These are phyloP conservation scores for Geodia barretti DNA, from an alignment of 37 sponge, comb jelly and placozoan genomes.

Conservation along the genomic window DNA sequence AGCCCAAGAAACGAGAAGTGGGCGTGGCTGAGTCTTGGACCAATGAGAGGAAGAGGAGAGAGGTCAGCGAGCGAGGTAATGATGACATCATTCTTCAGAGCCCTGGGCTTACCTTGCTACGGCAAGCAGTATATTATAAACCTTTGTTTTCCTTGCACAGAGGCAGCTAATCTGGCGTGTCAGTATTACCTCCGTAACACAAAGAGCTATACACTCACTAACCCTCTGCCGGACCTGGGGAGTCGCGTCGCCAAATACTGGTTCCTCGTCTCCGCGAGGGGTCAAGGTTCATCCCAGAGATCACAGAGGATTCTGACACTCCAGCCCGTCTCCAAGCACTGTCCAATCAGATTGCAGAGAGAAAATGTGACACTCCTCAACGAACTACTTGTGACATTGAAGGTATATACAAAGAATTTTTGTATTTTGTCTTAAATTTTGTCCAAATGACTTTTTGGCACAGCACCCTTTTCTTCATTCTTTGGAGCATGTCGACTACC, in stretches of 20 bases:
- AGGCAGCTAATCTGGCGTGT: slow-evolving; percentile 15
- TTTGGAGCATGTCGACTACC: slow-evolving; percentile 35
- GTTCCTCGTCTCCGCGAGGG: slow-evolving; percentile 19
- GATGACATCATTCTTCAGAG: no score
- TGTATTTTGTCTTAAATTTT: not conserved
- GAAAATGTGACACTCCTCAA: slow-evolving; percentile 14
- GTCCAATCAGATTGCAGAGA: slow-evolving; percentile 26
- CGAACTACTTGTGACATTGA: slow-evolving; percentile 18
- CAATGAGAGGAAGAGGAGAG: not conserved
- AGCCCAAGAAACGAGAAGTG: not conserved
- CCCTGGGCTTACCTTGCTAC: no score
- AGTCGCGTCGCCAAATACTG: slow-evolving; percentile 61
- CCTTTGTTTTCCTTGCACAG: not conserved
- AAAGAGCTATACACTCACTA: not conserved
- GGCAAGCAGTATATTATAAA: no score
- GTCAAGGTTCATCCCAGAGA: not conserved
- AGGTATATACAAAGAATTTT: not conserved
- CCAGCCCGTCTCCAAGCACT: slow-evolving; percentile 41
- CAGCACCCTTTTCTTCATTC: slow-evolving; percentile 55
- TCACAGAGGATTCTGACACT: slow-evolving; percentile 14
- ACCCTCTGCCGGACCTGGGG: slow-evolving; percentile 36
- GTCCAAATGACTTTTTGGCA: not conserved
- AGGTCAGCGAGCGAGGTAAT: not conserved
- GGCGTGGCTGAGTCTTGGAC: not conserved
- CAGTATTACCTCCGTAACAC: slow-evolving; percentile 24